Conservation (phyloP, 2,888 invertebrate species). For the Autographa gamma region DNA sequence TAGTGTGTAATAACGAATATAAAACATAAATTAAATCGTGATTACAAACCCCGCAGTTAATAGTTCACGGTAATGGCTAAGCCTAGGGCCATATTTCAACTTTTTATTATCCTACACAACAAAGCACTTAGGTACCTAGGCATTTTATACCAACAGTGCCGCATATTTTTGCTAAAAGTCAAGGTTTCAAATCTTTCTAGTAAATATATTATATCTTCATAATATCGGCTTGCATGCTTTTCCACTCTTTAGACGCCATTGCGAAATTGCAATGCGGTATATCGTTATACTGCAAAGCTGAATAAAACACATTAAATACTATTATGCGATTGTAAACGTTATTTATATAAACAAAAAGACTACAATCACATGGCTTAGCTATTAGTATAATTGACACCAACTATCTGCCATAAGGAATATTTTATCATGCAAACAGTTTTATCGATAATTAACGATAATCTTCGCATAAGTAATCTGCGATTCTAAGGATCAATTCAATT, state of each 20-base stretch:
- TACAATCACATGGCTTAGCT: constrained; percentile 17
- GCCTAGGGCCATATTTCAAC: background rate
- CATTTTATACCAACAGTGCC: background rate
- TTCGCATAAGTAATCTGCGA: constrained; percentile 22
- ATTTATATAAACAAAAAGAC: background rate
- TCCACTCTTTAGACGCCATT: constrained; percentile 41
- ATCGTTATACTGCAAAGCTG: constrained; percentile 37
- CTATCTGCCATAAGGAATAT: constrained; percentile 26
- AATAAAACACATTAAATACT: constrained; percentile 26
- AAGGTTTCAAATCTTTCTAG: constrained; percentile 26
- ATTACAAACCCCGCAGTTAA: background rate
- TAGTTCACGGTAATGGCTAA: background rate
- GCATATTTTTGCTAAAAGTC: constrained; percentile 12
- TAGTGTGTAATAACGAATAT: background rate
- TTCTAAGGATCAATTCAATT: constrained; percentile 19
- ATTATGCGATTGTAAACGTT: constrained; percentile 24
- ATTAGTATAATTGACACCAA: constrained; percentile 35
- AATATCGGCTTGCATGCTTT: constrained; percentile 38
- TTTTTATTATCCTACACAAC: background rate
- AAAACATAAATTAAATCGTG: constrained; percentile 6
- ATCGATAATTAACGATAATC: constrained; percentile 41
- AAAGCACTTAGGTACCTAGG: constrained; percentile 5
- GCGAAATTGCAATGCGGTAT: constrained; percentile 58
- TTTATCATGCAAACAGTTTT: constrained; percentile 38
- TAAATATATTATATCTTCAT: constrained; percentile 17